Conservation (phyloP, 1,140 invertebrate genomes). For the Zaprionus nigranus region DNA sequence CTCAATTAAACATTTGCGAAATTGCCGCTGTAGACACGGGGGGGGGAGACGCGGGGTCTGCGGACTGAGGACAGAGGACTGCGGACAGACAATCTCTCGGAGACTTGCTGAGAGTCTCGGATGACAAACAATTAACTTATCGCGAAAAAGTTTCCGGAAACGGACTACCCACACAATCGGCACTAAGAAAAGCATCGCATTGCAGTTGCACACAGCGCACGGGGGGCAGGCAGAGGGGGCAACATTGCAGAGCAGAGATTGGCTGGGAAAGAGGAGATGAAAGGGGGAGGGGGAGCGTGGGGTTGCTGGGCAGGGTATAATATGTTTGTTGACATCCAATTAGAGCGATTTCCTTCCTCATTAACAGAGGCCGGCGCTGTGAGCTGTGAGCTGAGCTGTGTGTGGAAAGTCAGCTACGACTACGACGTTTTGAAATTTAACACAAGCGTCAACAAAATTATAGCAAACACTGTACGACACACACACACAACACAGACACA, state of each 20-base stretch:
- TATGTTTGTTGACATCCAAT: constrained; percentile 83
- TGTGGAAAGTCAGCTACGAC: constrained; percentile 11
- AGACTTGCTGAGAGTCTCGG: neutral
- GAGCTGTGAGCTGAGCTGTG: neutral
- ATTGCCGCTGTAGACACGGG: constrained; percentile 46
- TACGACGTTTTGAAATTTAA: constrained; percentile 70
- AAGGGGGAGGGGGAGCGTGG: neutral
- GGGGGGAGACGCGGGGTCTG: neutral
- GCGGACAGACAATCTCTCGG: neutral
- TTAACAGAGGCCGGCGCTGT: constrained; percentile 65
- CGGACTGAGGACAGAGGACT: neutral
- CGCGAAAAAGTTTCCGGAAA: constrained; percentile 80
- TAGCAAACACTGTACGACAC: constrained; percentile 51
- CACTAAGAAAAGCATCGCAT: constrained; percentile 35
- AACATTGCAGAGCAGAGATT: neutral
- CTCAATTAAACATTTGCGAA: constrained; percentile 74
- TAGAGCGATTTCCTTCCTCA: constrained; percentile 82
- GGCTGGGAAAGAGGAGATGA: neutral
- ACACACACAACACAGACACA: neutral
- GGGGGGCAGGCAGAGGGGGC: neutral
- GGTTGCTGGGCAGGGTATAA: constrained; percentile 53
- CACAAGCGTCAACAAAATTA: constrained; percentile 77
- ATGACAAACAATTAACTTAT: constrained; percentile 79
- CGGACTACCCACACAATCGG: constrained; percentile 71
- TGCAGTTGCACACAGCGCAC: neutral